Evolutionary conservation across 1,140 invertebrate genomes (phyloP).

Genomic region (Drosophila nigromelanica): DNA sequence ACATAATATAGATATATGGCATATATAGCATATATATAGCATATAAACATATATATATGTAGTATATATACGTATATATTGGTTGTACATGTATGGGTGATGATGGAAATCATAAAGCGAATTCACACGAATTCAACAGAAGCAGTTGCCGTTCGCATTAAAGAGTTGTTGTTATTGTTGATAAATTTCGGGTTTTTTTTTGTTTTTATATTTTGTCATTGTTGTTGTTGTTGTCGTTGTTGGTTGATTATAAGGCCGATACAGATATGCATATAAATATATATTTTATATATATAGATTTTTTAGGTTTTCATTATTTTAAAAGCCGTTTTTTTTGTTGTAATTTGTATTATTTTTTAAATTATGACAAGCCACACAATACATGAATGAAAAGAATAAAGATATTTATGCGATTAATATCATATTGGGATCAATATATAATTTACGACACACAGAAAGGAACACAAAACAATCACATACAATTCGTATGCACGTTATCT

Average conservation of each 20-base stretch:
- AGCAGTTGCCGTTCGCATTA: constrained; percentile 78
- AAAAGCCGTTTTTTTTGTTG: constrained; percentile 38
- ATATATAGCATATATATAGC: constrained; percentile 50
- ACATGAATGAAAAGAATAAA: constrained; percentile 70
- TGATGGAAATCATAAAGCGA: constrained; percentile 73
- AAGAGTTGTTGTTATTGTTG: constrained; percentile 63
- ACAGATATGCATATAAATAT: constrained; percentile 7
- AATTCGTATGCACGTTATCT: constrained; percentile 10
- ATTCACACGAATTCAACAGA: constrained; percentile 65
- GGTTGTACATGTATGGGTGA: constrained; percentile 58
- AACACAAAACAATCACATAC: constrained; percentile 60
- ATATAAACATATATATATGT: constrained; percentile 22
- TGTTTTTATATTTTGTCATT: constrained; percentile 13
- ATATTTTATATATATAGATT: neutral
- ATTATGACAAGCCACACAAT: constrained; percentile 63
- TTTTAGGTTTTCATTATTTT: constrained; percentile 1
- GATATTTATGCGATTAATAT: constrained; percentile 64
- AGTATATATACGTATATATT: constrained; percentile 40
- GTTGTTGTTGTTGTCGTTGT: constrained; percentile 36
- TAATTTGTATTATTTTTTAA: constrained; percentile 15
- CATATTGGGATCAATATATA: constrained; percentile 32
- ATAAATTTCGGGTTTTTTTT: constrained; percentile 11
- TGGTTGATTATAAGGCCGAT: constrained; percentile 48
- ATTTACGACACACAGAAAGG: constrained; percentile 56
- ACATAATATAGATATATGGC: constrained; percentile 61